These are phyloP conservation scores for Andrena trimmerana DNA, from an alignment of 2,888 invertebrate species.

Conservation along the genomic window DNA sequence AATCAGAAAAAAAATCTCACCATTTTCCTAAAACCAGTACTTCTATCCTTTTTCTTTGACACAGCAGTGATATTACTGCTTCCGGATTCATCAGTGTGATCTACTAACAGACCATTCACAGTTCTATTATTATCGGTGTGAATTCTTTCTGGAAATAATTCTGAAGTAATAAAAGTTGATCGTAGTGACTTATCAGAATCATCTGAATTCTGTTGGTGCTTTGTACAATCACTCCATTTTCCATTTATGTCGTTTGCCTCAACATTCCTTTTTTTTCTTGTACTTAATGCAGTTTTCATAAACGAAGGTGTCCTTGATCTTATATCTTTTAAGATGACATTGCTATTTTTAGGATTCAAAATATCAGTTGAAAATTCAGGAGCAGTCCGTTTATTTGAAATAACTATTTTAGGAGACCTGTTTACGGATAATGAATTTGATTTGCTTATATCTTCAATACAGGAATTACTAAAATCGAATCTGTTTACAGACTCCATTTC, in stretches of 20 bases:
- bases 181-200: constrained; percentile 70
- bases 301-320: constrained; percentile 80
- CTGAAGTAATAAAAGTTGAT: constrained; percentile 54
- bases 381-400: neutral
- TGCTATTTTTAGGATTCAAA: constrained; percentile 36
- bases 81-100: constrained; percentile 80
- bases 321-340: constrained; percentile 70
- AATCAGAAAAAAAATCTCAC: constrained; percentile 92
- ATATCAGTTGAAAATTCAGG: neutral
- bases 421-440: constrained; percentile 45
- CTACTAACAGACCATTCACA: constrained; percentile 66
- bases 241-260: constrained; percentile 80
- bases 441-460: constrained; percentile 41
- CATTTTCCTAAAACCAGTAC: constrained; percentile 91
- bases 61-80: constrained; percentile 74
- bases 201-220: constrained; percentile 56
- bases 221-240: constrained; percentile 69
- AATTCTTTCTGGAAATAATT: constrained; percentile 61
- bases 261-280: constrained; percentile 81
- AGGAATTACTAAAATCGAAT: constrained; percentile 33
- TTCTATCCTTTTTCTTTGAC: constrained; percentile 86
- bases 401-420: neutral
- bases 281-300: constrained; percentile 85
- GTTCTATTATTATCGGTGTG: constrained; percentile 60
- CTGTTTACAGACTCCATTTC: constrained; percentile 10